phyloP scores from a whole-genome alignment of 2,797 vertebrate genomes.

The Clarias laeviceps region DNA sequence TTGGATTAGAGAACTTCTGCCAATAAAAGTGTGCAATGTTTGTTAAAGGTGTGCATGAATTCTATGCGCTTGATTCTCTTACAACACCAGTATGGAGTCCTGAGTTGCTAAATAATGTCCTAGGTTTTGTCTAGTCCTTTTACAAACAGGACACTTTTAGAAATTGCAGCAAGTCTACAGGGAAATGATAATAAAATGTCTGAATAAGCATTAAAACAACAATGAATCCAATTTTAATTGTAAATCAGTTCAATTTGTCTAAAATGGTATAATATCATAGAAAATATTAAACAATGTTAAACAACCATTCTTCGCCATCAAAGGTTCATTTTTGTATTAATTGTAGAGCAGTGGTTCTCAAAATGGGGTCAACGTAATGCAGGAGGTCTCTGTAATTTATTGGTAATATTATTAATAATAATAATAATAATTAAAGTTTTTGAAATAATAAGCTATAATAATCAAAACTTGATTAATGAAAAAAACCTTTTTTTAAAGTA shows the following conservation, averaged over 20 bases:
- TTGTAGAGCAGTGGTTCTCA: not conserved
- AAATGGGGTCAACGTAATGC: not conserved
- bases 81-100: constrained; percentile 34
- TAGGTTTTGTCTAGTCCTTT: constrained; percentile 1
- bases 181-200: not conserved
- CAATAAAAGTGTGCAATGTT: constrained; percentile 27
- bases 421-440: not conserved
- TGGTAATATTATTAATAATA: not conserved
- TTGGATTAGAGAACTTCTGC: constrained; percentile 47
- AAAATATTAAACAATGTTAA: constrained; percentile 4
- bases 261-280: not conserved
- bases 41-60: not conserved
- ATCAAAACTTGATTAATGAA: not conserved
- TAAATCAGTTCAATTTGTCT: not conserved
- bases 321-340: not conserved
- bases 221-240: not conserved
- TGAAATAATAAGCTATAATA: not conserved
- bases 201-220: constrained; percentile 1
- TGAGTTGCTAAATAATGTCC: constrained; percentile 40
- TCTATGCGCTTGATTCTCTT: not conserved
- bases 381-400: not conserved
- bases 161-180: constrained; percentile 27
- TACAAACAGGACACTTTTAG: not conserved
- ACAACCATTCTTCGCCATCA: not conserved
- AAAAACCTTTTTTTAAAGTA: no score